Base-by-base conservation (phyloP, 2,888 invertebrate species). In the Andrena praecox region DNA sequence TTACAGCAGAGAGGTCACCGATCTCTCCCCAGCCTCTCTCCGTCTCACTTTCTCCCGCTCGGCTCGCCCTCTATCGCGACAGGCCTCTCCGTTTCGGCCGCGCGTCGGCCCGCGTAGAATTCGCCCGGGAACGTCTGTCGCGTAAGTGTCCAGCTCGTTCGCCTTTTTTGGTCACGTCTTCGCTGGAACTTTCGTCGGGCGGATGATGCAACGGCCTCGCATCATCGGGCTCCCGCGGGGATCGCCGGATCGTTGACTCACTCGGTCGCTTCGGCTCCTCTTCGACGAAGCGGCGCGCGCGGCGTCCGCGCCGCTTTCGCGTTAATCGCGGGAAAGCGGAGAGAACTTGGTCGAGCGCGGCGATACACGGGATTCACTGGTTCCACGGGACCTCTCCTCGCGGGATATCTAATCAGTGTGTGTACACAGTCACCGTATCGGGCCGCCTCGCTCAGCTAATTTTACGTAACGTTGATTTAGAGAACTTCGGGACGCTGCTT, bases 91-190 rank as follows among this genome's bases (percentile, higher is more conserved):
- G 42, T 16, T 42, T 16, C 42, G 42, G 42, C 42, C 42, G 42
- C 12, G 10, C 60, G 20, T 56, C 12, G 64, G n/a, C n/a, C 31
- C 0, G 42, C 35, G 29, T n/a, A 2, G 63, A 59, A 50, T 63
- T 42, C 50, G n/a, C 24, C 12, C 52, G 12, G 12, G 67, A 16
- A 33, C 71, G 81, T 62, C 59, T 48, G 59, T 71, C 68, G 69
- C 42, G 29, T 42, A n/a, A 29, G 63, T 60, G 35, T 68, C 52
- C 69, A 62, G 29, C 48, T 71, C 42, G 68, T 62, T 56, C 72
- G 50, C 84, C 82, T 82, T 84, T 84, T 84, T 84, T 82, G 84
- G 84, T 69, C 68, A 83, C 50, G 67, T 75, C 74, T 69, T 78
- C 71, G 69, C 71, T 56, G 52, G 71, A 68, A 64, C 82, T 82